phyloP scores from a whole-genome alignment of 1,140 invertebrate genomes.

The Zaprionus kolodkinae region DNA sequence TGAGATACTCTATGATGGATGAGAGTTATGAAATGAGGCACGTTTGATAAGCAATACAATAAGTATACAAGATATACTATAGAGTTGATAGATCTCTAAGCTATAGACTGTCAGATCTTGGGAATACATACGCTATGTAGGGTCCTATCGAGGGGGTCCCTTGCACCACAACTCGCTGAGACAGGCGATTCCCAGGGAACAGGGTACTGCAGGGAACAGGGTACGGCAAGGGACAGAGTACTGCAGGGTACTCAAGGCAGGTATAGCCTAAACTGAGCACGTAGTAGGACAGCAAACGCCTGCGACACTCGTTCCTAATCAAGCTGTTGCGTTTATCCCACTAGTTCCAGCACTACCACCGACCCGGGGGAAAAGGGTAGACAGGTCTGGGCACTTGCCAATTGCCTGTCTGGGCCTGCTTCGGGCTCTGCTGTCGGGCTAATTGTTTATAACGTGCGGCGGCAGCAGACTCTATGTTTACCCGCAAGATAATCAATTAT shows the following conservation, averaged over 20 bases:
- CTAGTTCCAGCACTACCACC: background rate
- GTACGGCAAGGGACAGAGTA: background rate
- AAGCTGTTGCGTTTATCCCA: conserved; percentile 5
- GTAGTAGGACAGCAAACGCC: conserved; percentile 5
- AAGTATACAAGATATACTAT: too few species aligned
- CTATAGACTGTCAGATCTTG: too few species aligned
- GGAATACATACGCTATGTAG: too few species aligned
- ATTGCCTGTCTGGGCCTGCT: background rate
- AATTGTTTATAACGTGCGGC: conserved; percentile 10
- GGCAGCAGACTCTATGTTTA: conserved; percentile 2
- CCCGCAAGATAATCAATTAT: conserved; percentile 22
- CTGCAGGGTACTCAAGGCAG: background rate
- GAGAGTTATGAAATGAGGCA: background rate
- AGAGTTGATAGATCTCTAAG: too few species aligned
- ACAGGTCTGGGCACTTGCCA: conserved; percentile 8
- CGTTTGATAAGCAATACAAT: background rate
- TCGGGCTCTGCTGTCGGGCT: background rate
- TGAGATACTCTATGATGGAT: background rate
- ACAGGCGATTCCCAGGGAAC: conserved; percentile 4
- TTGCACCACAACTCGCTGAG: background rate
- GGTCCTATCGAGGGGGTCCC: background rate
- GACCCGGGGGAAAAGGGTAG: background rate
- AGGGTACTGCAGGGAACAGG: background rate
- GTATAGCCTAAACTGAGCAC: background rate
- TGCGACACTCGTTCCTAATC: conserved; percentile 4